Conservation (phyloP, 2,113 vertebrate species). For the Calcarius ornatus region DNA sequence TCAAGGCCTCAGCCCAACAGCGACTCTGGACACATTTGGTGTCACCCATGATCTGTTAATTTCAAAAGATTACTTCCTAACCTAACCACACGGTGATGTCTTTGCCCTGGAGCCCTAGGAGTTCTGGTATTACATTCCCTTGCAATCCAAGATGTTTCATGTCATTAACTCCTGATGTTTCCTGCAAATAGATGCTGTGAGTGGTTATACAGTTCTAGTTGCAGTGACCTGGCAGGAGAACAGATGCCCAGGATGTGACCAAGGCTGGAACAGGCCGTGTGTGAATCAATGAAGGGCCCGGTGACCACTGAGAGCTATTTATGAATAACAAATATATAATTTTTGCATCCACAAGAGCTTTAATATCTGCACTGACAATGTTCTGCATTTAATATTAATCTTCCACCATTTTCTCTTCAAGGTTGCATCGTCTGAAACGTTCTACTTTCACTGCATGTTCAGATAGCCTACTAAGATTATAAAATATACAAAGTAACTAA, state of each 20-base stretch:
- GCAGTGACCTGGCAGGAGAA: neutral
- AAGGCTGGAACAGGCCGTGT: neutral
- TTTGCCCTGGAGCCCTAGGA: neutral
- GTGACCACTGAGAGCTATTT: neutral
- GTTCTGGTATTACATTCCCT: neutral
- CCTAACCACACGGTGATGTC: neutral
- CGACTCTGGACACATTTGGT: no score
- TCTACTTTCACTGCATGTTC: neutral
- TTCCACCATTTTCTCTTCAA: neutral
- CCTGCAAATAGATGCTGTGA: neutral
- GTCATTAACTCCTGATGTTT: neutral
- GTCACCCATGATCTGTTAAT: neutral
- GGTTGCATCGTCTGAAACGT: neutral
- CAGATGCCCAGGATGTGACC: neutral
- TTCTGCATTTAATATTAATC: neutral
- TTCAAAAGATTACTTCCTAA: neutral
- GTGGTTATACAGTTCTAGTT: neutral
- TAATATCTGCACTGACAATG: neutral
- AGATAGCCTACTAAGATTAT: neutral
- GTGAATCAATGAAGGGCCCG: neutral
- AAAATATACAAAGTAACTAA: neutral
- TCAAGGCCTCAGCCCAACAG: neutral
- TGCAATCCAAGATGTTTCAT: neutral
- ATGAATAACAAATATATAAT: neutral
- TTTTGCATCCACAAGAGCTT: neutral